Evolutionary conservation across 2,113 vertebrate species (phyloP).

Genomic region (Oryzias javanicus): DNA sequence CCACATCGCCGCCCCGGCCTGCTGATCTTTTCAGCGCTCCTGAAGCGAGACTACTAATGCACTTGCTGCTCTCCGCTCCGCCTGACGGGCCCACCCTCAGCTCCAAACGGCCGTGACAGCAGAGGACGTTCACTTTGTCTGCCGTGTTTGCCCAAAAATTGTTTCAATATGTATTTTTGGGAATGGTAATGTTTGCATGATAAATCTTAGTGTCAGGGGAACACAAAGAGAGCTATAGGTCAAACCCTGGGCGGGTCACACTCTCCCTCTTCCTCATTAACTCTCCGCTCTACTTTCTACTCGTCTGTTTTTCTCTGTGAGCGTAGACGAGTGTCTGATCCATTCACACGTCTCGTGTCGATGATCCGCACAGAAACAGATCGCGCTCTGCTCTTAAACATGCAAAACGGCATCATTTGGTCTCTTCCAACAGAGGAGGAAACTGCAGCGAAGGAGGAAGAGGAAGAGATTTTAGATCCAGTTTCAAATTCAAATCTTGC

Average conservation of each 20-base stretch:
- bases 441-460: slow-evolving; percentile 4
- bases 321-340: slow-evolving; percentile 46
- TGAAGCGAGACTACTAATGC: slow-evolving; percentile 73
- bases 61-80: slow-evolving; percentile 38
- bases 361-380: neutral
- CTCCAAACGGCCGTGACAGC: slow-evolving; percentile 66
- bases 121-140: slow-evolving; percentile 69
- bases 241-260: slow-evolving; percentile 62
- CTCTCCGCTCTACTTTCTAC: slow-evolving; percentile 46
- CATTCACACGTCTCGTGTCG: neutral
- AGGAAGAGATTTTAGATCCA: slow-evolving; percentile 7
- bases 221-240: slow-evolving; percentile 70
- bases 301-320: slow-evolving; percentile 51
- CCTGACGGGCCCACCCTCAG: slow-evolving; percentile 38
- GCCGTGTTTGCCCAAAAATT: slow-evolving; percentile 74
- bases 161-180: slow-evolving; percentile 81
- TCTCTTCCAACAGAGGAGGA: slow-evolving; percentile 25
- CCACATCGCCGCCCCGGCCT: slow-evolving; percentile 48
- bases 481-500: neutral
- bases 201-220: slow-evolving; percentile 76
- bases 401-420: slow-evolving; percentile 12
- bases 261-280: slow-evolving; percentile 36
- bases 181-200: slow-evolving; percentile 75
- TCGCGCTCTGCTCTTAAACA: slow-evolving; percentile 3
- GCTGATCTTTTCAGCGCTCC: slow-evolving; percentile 65